Conservation (phyloP, 2,797 vertebrate genomes). For the Spinus olivaceus region DNA sequence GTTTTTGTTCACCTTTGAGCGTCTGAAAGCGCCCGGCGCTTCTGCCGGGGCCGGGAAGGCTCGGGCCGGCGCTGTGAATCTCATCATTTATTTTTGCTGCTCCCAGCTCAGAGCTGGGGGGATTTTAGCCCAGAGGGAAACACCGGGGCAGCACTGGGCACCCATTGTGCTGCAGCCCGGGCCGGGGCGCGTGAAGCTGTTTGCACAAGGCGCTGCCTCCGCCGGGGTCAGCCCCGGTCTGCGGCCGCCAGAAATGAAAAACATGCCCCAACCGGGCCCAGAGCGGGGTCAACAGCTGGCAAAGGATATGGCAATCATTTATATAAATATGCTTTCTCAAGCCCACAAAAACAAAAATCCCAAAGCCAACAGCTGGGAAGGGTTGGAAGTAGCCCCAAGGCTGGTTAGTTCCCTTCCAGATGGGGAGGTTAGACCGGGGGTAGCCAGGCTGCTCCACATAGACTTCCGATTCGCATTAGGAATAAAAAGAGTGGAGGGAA, state of each 20-base stretch:
- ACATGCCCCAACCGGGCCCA: conserved; percentile 87
- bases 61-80: conserved; percentile 10
- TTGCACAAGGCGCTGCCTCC: conserved; percentile 84
- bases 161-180: conserved; percentile 71
- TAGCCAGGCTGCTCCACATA: conserved; percentile 91
- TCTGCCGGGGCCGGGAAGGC: conserved; percentile 38
- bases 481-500: conserved; percentile 89
- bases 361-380: conserved; percentile 99
- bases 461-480: conserved; percentile 99
- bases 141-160: conserved; percentile 75
- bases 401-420: conserved; percentile 98
- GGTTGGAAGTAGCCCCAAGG: conserved; percentile 99
- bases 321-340: conserved; percentile 98
- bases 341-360: conserved; percentile 92
- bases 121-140: conserved; percentile 80
- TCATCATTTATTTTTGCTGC: conserved; percentile 75
- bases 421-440: conserved; percentile 98
- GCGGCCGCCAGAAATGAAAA: conserved; percentile 90
- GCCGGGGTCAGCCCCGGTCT: conserved; percentile 83
- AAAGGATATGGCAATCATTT: conserved; percentile 99
- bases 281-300: conserved; percentile 98
- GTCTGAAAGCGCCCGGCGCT: neutral
- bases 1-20: neutral
- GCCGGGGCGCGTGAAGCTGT: conserved; percentile 65
- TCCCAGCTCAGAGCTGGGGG: conserved; percentile 63